Base-by-base conservation (phyloP, 2,797 vertebrate genomes). In the Sebastes glaucus region DNA sequence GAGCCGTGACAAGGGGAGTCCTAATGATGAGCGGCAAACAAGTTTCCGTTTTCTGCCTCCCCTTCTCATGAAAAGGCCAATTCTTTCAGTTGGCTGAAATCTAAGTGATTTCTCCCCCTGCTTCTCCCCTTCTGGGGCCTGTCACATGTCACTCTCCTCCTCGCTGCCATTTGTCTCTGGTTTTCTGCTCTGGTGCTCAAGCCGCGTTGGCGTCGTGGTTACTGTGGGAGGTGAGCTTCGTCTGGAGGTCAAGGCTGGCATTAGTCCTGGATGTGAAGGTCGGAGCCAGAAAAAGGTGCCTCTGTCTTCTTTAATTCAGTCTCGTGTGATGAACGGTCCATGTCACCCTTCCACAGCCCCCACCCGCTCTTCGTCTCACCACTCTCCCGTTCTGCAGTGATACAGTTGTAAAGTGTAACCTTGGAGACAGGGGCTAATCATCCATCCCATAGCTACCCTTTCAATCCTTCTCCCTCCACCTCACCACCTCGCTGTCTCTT, bases 401-500 rank as follows among this genome's bases (percentile, higher is more conserved):
- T 93, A 92, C 90, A 92, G 92, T 93, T 91, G 89, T 94, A 92
- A 91, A 91, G 89, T 75, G 89, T 93, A 94, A 94, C 94, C 95
- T 95, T 95, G 93, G 92, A 91, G 92, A 94, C 88, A 57, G 90
- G 87, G 86, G 90, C 90, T 94, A 94, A 95, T 95, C 94, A 90
- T 92, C 90, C 90, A 90, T 93, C 90, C 92, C 87, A 87, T 90
- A 72, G 88, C 84, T 70, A 85, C 86, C 87, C 86, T 74, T 88
- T 93, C 93, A 92, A 91, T 91, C 88, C 71, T 61, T 57, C 83
- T 74, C 68, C 67, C 75, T 86, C 80, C 76, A 73, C 71, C 66
- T 81, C 53, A 20, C 4, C 69, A 46, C 65, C 73, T 72, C n/a
- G 6, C 59, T 55, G 70, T 27, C 65, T 61, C 83, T 56, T 62